Evolutionary conservation across 2,888 invertebrate species (phyloP).

Genomic region (Erebia aethiops): DNA sequence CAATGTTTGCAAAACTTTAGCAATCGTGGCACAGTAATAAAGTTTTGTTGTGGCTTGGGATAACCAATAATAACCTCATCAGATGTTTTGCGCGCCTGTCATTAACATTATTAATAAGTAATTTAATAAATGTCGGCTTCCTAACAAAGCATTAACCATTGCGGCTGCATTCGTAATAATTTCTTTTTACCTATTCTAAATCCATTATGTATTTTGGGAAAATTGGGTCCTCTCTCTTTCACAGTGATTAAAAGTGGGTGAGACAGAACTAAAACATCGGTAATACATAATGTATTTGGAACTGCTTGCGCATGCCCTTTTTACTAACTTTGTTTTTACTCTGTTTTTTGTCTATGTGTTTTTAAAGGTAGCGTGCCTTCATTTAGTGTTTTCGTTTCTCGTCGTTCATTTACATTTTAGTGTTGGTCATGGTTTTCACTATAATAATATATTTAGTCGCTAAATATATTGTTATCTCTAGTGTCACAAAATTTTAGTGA

Average conservation of each 20-base stretch:
- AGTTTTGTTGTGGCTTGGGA: slow-evolving; percentile 83
- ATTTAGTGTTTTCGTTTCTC: slow-evolving; percentile 5
- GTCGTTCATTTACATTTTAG: background rate
- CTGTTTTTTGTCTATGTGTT: slow-evolving; percentile 6
- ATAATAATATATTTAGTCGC: background rate
- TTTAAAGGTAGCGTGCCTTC: slow-evolving; percentile 8
- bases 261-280: slow-evolving; percentile 5
- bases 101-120: slow-evolving; percentile 52
- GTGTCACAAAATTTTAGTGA: too few species aligned
- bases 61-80: slow-evolving; percentile 48
- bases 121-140: slow-evolving; percentile 50
- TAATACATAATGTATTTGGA: slow-evolving; percentile 14
- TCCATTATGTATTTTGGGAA: slow-evolving; percentile 27
- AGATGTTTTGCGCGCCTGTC: slow-evolving; percentile 50
- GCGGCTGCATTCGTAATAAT: slow-evolving; percentile 70
- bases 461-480: too few species aligned
- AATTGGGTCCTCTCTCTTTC: slow-evolving; percentile 2
- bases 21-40: slow-evolving; percentile 50
- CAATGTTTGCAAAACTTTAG: slow-evolving; percentile 45
- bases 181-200: slow-evolving; percentile 37
- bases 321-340: background rate
- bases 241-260: background rate
- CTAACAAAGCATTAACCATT: slow-evolving; percentile 66
- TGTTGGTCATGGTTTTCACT: background rate
- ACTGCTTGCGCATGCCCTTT: slow-evolving; percentile 45